Evolutionary conservation across 2,888 invertebrate species (phyloP).

Genomic region (Patella caerulea): DNA sequence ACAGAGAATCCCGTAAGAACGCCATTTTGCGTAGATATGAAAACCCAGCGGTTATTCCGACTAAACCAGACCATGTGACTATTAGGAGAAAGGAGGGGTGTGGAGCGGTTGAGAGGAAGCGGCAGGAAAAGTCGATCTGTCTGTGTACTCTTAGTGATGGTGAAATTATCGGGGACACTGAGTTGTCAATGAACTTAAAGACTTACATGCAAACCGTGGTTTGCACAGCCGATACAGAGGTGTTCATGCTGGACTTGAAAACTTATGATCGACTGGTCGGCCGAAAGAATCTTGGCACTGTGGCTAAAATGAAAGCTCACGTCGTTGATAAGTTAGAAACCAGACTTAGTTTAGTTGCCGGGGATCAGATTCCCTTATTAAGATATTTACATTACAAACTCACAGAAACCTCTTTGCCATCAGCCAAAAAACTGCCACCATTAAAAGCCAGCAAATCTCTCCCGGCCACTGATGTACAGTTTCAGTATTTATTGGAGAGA

Average conservation of each 20-base stretch:
- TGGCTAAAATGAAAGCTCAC: constrained; percentile 53
- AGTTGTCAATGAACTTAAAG: constrained; percentile 46
- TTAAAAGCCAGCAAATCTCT: constrained; percentile 55
- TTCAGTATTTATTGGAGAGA: constrained; percentile 52
- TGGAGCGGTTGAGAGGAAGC: constrained; percentile 61
- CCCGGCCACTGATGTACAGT: constrained; percentile 54
- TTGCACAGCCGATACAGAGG: constrained; percentile 61
- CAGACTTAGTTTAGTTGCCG: constrained; percentile 51
- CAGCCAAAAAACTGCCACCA: constrained; percentile 46
- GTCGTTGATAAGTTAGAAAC: constrained; percentile 57
- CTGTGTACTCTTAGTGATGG: constrained; percentile 60
- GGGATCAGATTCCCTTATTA: constrained; percentile 56
- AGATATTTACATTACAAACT: constrained; percentile 58
- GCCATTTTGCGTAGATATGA: constrained; percentile 57
- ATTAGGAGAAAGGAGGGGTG: constrained; percentile 64
- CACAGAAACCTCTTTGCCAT: constrained; percentile 51
- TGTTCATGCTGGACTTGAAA: constrained; percentile 65
- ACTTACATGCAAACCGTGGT: constrained; percentile 65
- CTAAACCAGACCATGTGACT: constrained; percentile 52
- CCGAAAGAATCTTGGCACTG: constrained; percentile 53
- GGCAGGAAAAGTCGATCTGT: constrained; percentile 52
- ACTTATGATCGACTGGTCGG: constrained; percentile 66
- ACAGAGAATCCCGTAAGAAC: constrained; percentile 51
- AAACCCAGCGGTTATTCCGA: constrained; percentile 53
- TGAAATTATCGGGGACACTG: constrained; percentile 65